A percentile compares a stretch with the other conserved stretches of the same genome.
Conservation (phyloP, 2,113 vertebrate species). For the Scomber scombrus region DNA sequence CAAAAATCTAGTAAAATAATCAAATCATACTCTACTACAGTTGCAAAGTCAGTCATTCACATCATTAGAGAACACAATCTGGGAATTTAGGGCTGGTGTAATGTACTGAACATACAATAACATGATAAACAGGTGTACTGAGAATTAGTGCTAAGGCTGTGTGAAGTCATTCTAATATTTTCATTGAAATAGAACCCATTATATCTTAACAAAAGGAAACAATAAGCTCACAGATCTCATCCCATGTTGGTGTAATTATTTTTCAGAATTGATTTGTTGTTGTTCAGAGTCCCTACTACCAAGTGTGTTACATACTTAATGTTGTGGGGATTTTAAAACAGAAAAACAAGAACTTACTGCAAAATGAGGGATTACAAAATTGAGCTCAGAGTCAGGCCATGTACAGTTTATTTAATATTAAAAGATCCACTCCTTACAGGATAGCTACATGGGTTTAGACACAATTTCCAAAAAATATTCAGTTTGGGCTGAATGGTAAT, state of each 20-base stretch:
- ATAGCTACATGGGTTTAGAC: background rate
- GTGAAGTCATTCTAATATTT: background rate
- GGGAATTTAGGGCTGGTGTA: too few relatives aligned
- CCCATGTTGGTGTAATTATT: background rate
- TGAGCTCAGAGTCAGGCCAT: constrained; percentile 48
- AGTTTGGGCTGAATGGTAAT: background rate
- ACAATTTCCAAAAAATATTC: background rate
- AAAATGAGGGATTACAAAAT: constrained; percentile 34
- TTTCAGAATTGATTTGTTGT: background rate
- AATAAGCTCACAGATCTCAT: background rate
- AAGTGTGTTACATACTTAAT: background rate
- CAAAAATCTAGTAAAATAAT: too few relatives aligned
- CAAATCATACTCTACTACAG: too few relatives aligned
- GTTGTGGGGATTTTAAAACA: constrained; percentile 24
- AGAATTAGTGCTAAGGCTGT: background rate
- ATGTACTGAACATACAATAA: too few relatives aligned
- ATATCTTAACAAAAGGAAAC: background rate
- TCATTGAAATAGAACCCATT: background rate
- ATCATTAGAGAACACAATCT: too few relatives aligned
- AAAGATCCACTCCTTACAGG: background rate
- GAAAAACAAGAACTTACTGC: constrained; percentile 22
- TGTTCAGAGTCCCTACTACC: background rate
- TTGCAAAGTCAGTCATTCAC: too few relatives aligned
- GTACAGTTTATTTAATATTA: constrained; percentile 15
- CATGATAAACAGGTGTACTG: background rate